Evolutionary conservation across 2,113 vertebrate genomes (phyloP).

Genomic region (Romanogobio albipinnatus): DNA sequence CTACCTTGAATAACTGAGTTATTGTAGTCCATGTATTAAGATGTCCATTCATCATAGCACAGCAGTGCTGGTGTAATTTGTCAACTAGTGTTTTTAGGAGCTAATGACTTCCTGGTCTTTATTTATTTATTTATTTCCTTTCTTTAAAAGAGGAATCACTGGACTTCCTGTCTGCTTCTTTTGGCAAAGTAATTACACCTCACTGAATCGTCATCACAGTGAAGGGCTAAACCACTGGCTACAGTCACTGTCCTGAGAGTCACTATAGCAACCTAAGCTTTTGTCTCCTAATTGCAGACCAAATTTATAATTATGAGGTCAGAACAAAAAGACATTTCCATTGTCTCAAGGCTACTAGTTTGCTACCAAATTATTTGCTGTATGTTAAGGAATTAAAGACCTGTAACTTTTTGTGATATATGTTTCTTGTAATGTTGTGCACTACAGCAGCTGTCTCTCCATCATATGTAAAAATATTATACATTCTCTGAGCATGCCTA

Average conservation of each 20-base stretch:
- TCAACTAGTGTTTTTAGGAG: not conserved
- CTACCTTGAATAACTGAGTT: too few relatives aligned
- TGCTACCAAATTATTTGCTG: too few relatives aligned
- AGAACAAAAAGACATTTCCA: not conserved
- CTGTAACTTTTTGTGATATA: not conserved
- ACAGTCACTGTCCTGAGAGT: not conserved
- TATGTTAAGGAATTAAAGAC: not conserved
- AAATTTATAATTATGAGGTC: not conserved
- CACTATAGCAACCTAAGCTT: conserved; percentile 6
- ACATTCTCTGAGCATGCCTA: not conserved
- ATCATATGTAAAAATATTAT: not conserved
- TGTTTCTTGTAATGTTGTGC: not conserved
- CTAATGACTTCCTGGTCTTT: not conserved
- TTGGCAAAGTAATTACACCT: conserved; percentile 6
- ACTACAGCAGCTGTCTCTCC: not conserved
- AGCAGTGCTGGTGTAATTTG: too few relatives aligned
- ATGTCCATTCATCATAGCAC: too few relatives aligned
- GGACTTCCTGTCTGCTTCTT: not conserved
- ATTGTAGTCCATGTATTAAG: too few relatives aligned
- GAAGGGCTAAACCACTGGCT: conserved; percentile 5
- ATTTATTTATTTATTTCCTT: not conserved
- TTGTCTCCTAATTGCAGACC: not conserved
- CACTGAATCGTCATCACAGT: not conserved
- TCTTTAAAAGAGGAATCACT: not conserved
- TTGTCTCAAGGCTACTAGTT: not conserved